Evolutionary conservation across 2,888 invertebrate species (phyloP).

Genomic region (Thecocarcelia acutangulata): DNA sequence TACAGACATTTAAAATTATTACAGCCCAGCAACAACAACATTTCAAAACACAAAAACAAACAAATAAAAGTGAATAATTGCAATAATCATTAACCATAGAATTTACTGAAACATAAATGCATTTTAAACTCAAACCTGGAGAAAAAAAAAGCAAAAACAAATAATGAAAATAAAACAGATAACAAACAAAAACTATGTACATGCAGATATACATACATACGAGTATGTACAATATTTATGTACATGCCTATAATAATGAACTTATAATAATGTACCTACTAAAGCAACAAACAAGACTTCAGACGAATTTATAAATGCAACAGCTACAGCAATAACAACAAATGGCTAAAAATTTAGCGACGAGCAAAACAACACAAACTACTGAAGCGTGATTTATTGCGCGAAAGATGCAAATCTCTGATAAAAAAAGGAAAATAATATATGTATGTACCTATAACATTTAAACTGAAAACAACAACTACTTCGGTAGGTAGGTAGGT

Average conservation of each 20-base stretch:
- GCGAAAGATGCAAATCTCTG: constrained; percentile 75
- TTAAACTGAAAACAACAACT: constrained; percentile 50
- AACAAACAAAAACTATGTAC: constrained; percentile 39
- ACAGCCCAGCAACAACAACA: constrained; percentile 5
- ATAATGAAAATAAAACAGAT: constrained; percentile 18
- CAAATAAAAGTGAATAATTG: constrained; percentile 53
- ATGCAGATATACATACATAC: constrained; percentile 66
- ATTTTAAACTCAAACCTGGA: constrained; percentile 34
- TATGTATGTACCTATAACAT: not conserved
- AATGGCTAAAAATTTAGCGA: constrained; percentile 42
- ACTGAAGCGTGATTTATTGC: constrained; percentile 74
- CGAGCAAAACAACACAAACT: constrained; percentile 66
- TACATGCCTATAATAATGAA: constrained; percentile 11
- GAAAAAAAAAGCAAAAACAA: constrained; percentile 2
- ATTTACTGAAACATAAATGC: constrained; percentile 54
- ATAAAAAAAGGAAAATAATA: constrained; percentile 72
- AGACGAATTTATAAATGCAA: constrained; percentile 51
- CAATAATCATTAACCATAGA: constrained; percentile 63
- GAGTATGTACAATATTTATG: no score
- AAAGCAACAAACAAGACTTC: constrained; percentile 60
- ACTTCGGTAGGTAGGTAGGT: no score
- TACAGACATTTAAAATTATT: constrained; percentile 17
- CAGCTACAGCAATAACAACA: constrained; percentile 12
- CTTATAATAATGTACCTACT: constrained; percentile 73
- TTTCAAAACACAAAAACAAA: not conserved